A percentile compares a stretch with the other conserved stretches of the same genome.
phyloP scores from a whole-genome alignment of 2,113 vertebrate genomes.

The Sinocyclocheilus anshuiensis region DNA sequence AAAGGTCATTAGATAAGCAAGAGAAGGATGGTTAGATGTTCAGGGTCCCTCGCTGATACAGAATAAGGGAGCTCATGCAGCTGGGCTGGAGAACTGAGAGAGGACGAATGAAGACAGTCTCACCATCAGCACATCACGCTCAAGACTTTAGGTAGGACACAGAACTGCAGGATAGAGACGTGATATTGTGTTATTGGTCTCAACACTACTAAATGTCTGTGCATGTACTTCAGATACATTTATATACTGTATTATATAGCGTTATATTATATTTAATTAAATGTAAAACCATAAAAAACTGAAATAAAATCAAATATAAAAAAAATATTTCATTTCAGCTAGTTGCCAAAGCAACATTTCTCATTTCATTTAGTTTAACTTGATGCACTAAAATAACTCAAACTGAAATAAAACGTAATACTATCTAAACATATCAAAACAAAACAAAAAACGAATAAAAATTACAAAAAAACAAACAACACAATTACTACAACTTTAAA shows the following conservation, averaged over 20 bases:
- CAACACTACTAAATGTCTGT: background rate
- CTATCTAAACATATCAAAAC: background rate
- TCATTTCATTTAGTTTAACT: background rate
- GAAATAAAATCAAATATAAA: too few species aligned
- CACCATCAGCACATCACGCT: constrained; percentile 52
- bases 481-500: background rate
- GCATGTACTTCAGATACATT: background rate
- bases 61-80: constrained; percentile 75
- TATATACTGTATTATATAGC: background rate
- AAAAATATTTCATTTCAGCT: too few species aligned
- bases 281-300: too few species aligned
- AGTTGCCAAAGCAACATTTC: too few species aligned
- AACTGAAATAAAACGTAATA: background rate
- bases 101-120: constrained; percentile 48
- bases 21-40: constrained; percentile 65
- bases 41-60: constrained; percentile 71
- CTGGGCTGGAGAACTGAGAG: constrained; percentile 61
- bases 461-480: background rate
- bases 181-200: background rate
- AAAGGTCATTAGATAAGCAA: constrained; percentile 56
- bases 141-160: constrained; percentile 84
- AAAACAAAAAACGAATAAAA: background rate
- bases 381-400: background rate
- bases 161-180: constrained; percentile 75
- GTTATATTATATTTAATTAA: too few species aligned